Evolutionary conservation across 2,888 invertebrate species (phyloP).

Genomic region (Scaptomyza cyrtandrae): DNA sequence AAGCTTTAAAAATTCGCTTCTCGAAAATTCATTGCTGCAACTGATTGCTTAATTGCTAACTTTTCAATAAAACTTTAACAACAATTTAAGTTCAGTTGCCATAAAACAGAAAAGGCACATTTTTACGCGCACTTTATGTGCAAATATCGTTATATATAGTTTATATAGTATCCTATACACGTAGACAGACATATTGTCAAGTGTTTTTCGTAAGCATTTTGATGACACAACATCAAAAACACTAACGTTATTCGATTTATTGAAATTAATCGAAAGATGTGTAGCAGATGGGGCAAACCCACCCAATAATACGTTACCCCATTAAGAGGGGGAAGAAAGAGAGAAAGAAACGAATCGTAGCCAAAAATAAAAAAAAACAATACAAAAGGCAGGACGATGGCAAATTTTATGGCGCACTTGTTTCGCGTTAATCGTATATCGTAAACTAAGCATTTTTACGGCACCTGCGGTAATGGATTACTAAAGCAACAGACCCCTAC

Average conservation of each 20-base stretch:
- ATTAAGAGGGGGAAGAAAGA: constrained; percentile 8
- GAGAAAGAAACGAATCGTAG: constrained; percentile 13
- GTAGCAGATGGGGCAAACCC: constrained; percentile 20
- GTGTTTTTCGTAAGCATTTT: constrained; percentile 26
- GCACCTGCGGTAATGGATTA: constrained; percentile 81
- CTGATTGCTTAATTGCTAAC: constrained; percentile 22
- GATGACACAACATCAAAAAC: constrained; percentile 34
- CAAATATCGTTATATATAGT: neutral
- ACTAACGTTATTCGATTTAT: constrained; percentile 61
- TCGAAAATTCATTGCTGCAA: too few relatives aligned
- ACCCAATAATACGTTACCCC: neutral
- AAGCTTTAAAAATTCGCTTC: too few relatives aligned
- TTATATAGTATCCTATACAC: neutral
- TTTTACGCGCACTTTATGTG: constrained; percentile 52
- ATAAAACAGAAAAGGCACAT: constrained; percentile 26
- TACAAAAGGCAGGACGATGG: constrained; percentile 55
- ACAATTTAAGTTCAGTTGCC: constrained; percentile 52
- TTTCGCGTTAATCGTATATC: constrained; percentile 80
- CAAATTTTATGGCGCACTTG: constrained; percentile 77
- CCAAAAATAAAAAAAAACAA: constrained; percentile 10
- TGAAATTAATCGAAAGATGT: constrained; percentile 77
- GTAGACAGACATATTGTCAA: constrained; percentile 32
- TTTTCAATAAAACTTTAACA: constrained; percentile 63
- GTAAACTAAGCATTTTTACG: constrained; percentile 80
- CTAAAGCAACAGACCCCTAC: constrained; percentile 51